These are phyloP conservation scores for Hypocryptadius cinnamomeus DNA, from an alignment of 2,113 vertebrate genomes.

Conservation along the genomic window DNA sequence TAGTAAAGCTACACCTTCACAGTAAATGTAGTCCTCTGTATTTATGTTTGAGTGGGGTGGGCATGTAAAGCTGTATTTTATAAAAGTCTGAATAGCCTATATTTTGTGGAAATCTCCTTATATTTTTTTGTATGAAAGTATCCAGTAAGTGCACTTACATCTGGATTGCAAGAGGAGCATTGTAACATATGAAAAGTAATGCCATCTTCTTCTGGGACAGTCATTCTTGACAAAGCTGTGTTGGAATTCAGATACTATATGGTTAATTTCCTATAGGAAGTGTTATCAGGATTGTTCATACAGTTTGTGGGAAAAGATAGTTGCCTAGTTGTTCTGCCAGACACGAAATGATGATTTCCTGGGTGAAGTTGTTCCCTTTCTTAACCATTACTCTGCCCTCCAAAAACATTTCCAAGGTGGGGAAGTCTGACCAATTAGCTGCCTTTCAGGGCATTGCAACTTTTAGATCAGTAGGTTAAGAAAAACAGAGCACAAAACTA, in stretches of 20 bases:
- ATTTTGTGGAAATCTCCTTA: not conserved
- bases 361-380: not conserved
- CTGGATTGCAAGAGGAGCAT: not conserved
- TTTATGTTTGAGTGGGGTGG: not conserved
- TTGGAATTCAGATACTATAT: not conserved
- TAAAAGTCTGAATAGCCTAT: not conserved
- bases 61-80: rapidly evolving
- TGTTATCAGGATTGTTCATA: not conserved
- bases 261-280: not conserved
- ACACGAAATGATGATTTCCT: not conserved
- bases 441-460: not conserved
- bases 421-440: not conserved
- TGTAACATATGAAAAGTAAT: not conserved
- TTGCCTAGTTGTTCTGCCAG: not conserved
- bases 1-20: not conserved
- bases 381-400: not conserved
- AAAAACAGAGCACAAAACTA: not conserved
- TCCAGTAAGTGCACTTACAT: not conserved
- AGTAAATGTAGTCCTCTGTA: not conserved
- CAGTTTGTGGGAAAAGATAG: not conserved
- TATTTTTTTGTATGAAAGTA: not conserved
- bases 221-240: not conserved
- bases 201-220: not conserved
- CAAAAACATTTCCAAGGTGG: not conserved
- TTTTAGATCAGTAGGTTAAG: not conserved